phyloP scores from a whole-genome alignment of 2,797 vertebrate genomes.

The Staurois parvus region DNA sequence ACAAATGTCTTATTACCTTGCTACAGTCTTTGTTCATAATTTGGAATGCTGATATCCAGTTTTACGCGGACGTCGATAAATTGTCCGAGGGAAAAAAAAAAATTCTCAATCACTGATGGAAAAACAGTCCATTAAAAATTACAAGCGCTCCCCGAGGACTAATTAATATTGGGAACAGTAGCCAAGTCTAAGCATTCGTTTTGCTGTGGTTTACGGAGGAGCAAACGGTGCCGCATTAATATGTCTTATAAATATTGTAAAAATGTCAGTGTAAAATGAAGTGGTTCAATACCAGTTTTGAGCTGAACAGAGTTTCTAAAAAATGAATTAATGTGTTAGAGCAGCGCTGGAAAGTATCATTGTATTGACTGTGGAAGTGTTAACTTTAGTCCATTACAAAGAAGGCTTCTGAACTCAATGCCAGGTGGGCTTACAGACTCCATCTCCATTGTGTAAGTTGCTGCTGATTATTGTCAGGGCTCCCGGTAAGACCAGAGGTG shows the following conservation, averaged over 20 bases:
- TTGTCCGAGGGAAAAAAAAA: slow-evolving; percentile 6
- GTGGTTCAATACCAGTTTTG: slow-evolving; percentile 15
- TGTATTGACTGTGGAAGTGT: background rate
- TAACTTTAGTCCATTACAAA: too few relatives aligned
- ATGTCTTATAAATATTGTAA: slow-evolving; percentile 44
- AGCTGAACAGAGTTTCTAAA: slow-evolving; percentile 13
- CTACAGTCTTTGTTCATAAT: background rate
- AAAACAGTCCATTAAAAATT: slow-evolving; percentile 43
- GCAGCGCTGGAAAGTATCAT: background rate
- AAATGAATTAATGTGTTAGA: background rate
- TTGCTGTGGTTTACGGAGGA: slow-evolving; percentile 22
- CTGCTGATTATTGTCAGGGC: too few relatives aligned
- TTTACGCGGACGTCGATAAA: slow-evolving; percentile 42
- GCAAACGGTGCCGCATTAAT: slow-evolving; percentile 20
- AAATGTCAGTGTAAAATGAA: slow-evolving; percentile 37
- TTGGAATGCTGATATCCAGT: background rate
- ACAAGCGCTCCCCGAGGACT: slow-evolving; percentile 32
- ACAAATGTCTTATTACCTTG: slow-evolving; percentile 5
- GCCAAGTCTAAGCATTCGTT: slow-evolving; percentile 35
- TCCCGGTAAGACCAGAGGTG: too few relatives aligned
- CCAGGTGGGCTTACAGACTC: too few relatives aligned
- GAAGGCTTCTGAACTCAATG: too few relatives aligned
- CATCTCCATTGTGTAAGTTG: too few relatives aligned
- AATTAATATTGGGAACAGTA: slow-evolving; percentile 35
- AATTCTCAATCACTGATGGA: slow-evolving; percentile 39